Conservation (phyloP, 2,888 invertebrate genomes). For the Sipha maydis region DNA sequence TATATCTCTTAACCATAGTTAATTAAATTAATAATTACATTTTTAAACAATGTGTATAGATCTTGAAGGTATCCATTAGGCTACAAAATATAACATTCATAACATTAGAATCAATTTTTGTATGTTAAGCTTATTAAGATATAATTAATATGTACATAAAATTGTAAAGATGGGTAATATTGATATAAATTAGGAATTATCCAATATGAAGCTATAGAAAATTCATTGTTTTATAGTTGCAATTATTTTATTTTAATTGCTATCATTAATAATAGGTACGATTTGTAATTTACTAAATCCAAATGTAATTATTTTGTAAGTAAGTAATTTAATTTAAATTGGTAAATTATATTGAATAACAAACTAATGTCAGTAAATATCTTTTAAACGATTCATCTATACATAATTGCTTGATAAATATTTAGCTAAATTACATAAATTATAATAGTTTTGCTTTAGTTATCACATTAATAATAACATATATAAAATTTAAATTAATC, state of each 20-base stretch:
- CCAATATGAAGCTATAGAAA: not conserved
- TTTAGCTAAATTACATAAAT: no score
- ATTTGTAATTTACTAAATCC: no score
- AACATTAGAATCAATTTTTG: not conserved
- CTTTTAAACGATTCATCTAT: no score
- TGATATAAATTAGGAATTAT: not conserved
- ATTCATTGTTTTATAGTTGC: not conserved
- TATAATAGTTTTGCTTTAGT: no score
- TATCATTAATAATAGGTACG: no score
- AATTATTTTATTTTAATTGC: no score
- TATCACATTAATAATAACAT: no score
- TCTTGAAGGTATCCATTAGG: not conserved
- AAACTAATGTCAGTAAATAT: no score
- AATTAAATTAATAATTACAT: not conserved
- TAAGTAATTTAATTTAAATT: no score
- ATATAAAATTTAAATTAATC: no score
- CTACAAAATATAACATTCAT: not conserved
- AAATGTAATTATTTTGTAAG: not conserved
- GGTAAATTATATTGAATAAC: no score
- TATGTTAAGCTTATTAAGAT: not conserved
- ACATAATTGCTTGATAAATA: no score
- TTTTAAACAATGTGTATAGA: not conserved
- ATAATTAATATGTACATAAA: not conserved
- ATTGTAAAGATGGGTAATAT: not conserved
- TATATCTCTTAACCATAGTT: not conserved